Base-by-base conservation (phyloP, 1,140 invertebrate genomes). In the Sarcophaga bullata region DNA sequence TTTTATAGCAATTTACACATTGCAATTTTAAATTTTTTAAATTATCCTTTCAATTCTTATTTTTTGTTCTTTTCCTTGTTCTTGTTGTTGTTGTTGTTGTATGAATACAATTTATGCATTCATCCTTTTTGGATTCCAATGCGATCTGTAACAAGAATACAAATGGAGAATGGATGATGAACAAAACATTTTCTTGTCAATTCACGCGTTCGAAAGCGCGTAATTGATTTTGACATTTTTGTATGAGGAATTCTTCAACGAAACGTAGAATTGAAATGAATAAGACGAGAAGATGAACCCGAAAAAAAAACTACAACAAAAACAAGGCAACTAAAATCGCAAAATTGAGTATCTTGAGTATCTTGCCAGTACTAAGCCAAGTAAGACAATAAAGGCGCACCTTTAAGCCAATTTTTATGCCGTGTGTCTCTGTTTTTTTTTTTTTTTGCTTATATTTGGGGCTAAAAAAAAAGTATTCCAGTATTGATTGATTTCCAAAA, bases 211-310 rank as follows among this genome's bases (percentile, higher is more conserved):
- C 81, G 58, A 85, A 83, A 83, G 62, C 76, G 73, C 58, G 84
- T 85, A 86, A 87, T 87, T 86, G 86, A 81, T 86, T 87, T 83
- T 85, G 86, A 86, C 86, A 81, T 81, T 72, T 81, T 81, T 81
- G 52, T 72, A 81, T 47, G 75, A 48, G 82, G 54, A 80, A 68
- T 81, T 76, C 49, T 78, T 68, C 76, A 73, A 49, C 47, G 48
- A 80, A 80, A 81, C 7, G 68, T 49, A 78, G 58, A 47, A 82
- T n/a, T 15, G 25, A 68, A 52, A 19, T 25, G 17, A 83, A 75
- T 17, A 83, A 75, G 13, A 82, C 54, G 9, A 73, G 13, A 82
- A 73, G 9, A 73, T 6, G 75, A 83, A 17, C 15, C 58, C 62
- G 68, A 81, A 81, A 75, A 68, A 50, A 72, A 13, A 6, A 76